These are phyloP conservation scores for Lepilemur ruficaudatus DNA, from an alignment of 2,797 vertebrate genomes.

Conservation along the genomic window DNA sequence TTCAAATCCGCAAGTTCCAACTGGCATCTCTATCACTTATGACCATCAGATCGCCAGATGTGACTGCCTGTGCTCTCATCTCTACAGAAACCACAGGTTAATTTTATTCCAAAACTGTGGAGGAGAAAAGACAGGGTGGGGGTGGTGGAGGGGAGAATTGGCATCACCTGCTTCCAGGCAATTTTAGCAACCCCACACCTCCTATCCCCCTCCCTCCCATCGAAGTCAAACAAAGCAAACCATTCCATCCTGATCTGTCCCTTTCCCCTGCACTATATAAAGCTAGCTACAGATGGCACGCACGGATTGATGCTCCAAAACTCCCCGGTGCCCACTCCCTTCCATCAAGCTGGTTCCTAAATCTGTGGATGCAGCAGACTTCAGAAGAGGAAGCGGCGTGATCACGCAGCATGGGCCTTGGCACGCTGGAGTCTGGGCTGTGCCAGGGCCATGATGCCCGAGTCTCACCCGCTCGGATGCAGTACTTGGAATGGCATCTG, in stretches of 20 bases:
- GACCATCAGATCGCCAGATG: background rate
- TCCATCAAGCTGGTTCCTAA: constrained; percentile 68
- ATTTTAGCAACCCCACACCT: background rate
- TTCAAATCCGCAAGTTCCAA: background rate
- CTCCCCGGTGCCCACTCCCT: constrained; percentile 51
- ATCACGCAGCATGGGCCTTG: constrained; percentile 66
- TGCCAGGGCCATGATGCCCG: constrained; percentile 55
- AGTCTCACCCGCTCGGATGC: constrained; percentile 20
- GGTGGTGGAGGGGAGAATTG: rapidly evolving
- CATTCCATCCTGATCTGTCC: constrained; percentile 58
- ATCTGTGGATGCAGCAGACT: constrained; percentile 74
- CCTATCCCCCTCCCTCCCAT: background rate
- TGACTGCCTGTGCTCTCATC: background rate
- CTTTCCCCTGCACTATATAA: constrained; percentile 48
- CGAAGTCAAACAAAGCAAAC: constrained; percentile 58
- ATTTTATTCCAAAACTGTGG: background rate
- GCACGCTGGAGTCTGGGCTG: constrained; percentile 35
- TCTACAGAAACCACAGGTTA: background rate
- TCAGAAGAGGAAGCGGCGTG: constrained; percentile 70
- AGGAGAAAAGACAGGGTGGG: background rate
- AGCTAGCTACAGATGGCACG: constrained; percentile 67
- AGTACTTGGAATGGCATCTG: constrained; percentile 69
- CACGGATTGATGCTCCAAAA: constrained; percentile 48
- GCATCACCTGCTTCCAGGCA: background rate
- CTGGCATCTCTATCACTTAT: background rate